Percentiles rank a stretch among this genome's conserved stretches.
Conservation (phyloP, 2,797 vertebrate species). For the Mormyrus hasselquistii region DNA sequence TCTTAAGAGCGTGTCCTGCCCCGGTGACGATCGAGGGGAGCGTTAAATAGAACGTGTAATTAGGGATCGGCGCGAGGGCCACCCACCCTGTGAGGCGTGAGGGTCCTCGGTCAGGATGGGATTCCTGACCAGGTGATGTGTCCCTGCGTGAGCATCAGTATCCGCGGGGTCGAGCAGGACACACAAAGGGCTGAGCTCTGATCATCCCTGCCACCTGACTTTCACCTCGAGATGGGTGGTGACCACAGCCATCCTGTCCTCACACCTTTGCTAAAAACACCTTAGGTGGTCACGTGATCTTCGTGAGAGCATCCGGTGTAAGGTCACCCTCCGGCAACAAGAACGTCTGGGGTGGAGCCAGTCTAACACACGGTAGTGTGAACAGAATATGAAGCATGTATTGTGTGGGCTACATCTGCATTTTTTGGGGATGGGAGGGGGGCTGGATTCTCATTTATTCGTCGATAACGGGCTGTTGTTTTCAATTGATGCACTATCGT, state of each 20-base stretch:
- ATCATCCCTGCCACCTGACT: neutral
- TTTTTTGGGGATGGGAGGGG: neutral
- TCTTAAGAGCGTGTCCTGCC: conserved; percentile 8
- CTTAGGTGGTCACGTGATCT: neutral
- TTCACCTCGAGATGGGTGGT: neutral
- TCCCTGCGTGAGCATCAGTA: neutral
- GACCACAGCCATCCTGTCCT: neutral
- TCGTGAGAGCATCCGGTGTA: neutral
- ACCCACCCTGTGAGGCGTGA: neutral
- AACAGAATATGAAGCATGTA: neutral
- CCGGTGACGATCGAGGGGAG: neutral
- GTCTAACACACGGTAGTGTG: neutral
- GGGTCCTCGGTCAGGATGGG: neutral
- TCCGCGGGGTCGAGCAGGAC: neutral
- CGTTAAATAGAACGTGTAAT: neutral
- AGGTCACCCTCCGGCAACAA: neutral
- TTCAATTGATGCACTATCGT: neutral
- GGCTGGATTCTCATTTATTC: neutral
- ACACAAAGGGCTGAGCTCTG: neutral
- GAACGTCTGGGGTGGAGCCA: neutral
- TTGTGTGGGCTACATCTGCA: neutral
- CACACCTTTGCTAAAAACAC: neutral
- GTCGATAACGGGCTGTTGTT: neutral
- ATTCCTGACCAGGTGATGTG: neutral
- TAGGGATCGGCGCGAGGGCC: neutral